Evolutionary conservation across 2,888 invertebrate genomes (phyloP), one percentile per base, ranked within the genome.

Genomic region (Cerastis leucographa): DNA sequence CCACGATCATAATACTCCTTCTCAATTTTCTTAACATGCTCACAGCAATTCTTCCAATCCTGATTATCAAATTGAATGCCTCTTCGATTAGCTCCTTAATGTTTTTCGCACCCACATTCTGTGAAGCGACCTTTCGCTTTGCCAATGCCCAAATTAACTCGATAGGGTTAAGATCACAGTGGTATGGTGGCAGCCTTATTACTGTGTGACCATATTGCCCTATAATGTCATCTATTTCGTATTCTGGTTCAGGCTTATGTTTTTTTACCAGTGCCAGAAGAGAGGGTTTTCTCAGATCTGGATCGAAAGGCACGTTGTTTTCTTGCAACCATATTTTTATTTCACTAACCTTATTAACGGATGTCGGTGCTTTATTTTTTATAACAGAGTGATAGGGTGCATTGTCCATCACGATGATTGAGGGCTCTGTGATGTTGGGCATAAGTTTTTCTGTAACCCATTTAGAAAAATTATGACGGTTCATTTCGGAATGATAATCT

Each of bases 111-210:
- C 44, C 61, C 22, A 71, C 44, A 71, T 71, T 64, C 9, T 22
- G 54, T 19, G n/a, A 40, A 68, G 68, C 68, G 9, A 56, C 56
- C 69, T 69, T 56, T 69, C 42, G 25, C 22, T 69, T 69, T 22
- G 54, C 54, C 2, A 25, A 19, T 69, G 40, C 40, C 69, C 54
- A 54, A 56, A 69, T 69, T 54, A 69, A 69, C 22, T 54, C 54
- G 0, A 69, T 69, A 5, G 25, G 25, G 1, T 70, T 70, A 22
- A 70, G 42, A 70, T 70, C 25, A 42, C 42, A 42, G 6, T 56
- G 25, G 42, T 59, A 70, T 3, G 69, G 25, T 25, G 59, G 54
- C 8, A 70, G 69, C 3, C 69, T 25, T 56, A 56, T 19, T 25
- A 54, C n/a, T 54, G 54, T 42, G 12, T 56, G 40, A 42, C 69